A percentile compares a stretch with the other conserved stretches of the same genome.
Conservation (phyloP, 2,888 invertebrate species). For the Tetropium fuscum region DNA sequence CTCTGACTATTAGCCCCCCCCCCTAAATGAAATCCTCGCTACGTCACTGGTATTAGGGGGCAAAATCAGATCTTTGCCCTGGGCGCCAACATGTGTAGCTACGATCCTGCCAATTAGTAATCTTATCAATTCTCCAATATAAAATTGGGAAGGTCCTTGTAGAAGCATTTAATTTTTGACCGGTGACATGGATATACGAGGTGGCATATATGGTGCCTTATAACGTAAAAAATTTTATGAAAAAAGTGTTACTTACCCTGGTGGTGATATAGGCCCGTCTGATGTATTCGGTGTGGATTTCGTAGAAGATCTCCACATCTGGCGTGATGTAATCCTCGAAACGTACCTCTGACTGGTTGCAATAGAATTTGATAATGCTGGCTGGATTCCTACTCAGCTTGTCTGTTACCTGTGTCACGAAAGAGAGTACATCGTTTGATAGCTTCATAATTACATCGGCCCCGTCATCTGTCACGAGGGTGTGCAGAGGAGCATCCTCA, state of each 20-base stretch:
- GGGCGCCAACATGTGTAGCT: too few relatives aligned
- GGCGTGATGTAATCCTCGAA: conserved; percentile 74
- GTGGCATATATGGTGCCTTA: too few relatives aligned
- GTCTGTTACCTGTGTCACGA: conserved; percentile 53
- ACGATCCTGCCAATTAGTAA: too few relatives aligned
- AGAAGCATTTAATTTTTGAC: too few relatives aligned
- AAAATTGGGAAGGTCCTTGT: too few relatives aligned
- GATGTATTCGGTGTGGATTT: conserved; percentile 63
- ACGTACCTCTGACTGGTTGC: conserved; percentile 59
- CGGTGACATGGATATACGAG: too few relatives aligned
- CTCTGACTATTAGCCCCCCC: too few relatives aligned
- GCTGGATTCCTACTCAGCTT: conserved; percentile 57
- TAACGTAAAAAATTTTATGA: not conserved
- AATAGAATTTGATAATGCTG: conserved; percentile 57
- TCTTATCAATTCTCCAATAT: too few relatives aligned
- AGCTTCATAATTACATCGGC: conserved; percentile 67
- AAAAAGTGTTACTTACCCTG: conserved; percentile 47
- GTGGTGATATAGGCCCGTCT: conserved; percentile 48
- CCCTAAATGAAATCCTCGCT: too few relatives aligned
- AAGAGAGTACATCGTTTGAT: conserved; percentile 46
- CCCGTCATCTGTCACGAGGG: conserved; percentile 49
- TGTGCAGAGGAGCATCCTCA: conserved; percentile 41
- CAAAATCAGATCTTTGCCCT: too few relatives aligned
- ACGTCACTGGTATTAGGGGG: too few relatives aligned
- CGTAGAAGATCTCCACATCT: conserved; percentile 59